These are phyloP conservation scores for Lithobates sylvaticus DNA, from an alignment of 2,797 vertebrate species.

Conservation along the genomic window DNA sequence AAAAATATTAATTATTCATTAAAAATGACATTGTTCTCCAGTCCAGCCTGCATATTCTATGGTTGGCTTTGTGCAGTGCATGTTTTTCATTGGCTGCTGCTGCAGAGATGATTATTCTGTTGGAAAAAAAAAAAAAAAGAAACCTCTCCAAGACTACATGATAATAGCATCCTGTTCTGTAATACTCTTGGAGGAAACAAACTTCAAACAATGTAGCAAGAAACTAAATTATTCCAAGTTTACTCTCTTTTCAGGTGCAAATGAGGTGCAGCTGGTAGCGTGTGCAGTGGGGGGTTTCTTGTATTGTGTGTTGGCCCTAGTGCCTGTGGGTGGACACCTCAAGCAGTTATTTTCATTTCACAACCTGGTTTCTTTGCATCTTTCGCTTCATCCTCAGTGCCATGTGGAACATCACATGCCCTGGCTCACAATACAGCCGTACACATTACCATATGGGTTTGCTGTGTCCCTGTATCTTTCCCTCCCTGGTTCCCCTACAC, in stretches of 20 bases:
- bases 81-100: constrained; percentile 35
- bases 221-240: constrained; percentile 47
- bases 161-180: constrained; percentile 51
- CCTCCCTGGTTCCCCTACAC: constrained; percentile 44
- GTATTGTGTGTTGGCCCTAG: constrained; percentile 20
- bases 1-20: constrained; percentile 55
- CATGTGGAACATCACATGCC: constrained; percentile 31
- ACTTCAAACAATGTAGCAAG: constrained; percentile 56
- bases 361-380: constrained; percentile 17
- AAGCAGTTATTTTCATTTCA: constrained; percentile 17
- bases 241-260: constrained; percentile 60
- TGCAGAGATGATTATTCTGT: constrained; percentile 43
- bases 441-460: constrained; percentile 53
- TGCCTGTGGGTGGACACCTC: constrained; percentile 42
- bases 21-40: constrained; percentile 57
- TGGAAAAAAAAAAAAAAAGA: constrained; percentile 28
- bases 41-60: constrained; percentile 27
- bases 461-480: constrained; percentile 39
- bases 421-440: constrained; percentile 15
- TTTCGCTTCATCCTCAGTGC: constrained; percentile 13
- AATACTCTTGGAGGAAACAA: constrained; percentile 51
- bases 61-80: constrained; percentile 14
- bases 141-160: constrained; percentile 37
- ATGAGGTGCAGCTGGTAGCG: constrained; percentile 53
- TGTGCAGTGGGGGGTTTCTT: constrained; percentile 35